phyloP scores from a whole-genome alignment of 1,140 invertebrate species.

The Alviniconcha marisindica region DNA sequence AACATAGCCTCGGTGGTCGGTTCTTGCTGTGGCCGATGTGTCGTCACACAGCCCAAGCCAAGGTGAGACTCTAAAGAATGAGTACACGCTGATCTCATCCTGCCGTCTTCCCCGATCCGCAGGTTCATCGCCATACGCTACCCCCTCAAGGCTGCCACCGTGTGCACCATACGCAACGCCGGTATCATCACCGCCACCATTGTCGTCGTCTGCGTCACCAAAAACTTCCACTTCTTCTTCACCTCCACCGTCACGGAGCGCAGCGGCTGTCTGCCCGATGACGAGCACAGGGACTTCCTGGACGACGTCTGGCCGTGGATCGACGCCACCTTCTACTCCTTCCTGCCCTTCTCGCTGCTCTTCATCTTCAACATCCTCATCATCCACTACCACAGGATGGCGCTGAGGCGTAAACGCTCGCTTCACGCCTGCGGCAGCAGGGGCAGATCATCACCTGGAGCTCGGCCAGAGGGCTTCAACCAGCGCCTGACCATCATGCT shows the following conservation, averaged over 20 bases:
- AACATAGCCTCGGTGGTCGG: too few species aligned
- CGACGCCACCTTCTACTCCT: slow-evolving; percentile 68
- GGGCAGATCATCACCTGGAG: background rate
- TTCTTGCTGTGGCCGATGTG: too few species aligned
- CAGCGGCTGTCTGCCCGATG: slow-evolving; percentile 40
- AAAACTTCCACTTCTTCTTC: slow-evolving; percentile 60
- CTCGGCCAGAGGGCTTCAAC: slow-evolving; percentile 41
- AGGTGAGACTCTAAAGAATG: too few species aligned
- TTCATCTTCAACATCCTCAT: slow-evolving; percentile 68
- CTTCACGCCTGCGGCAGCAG: slow-evolving; percentile 34
- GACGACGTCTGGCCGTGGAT: slow-evolving; percentile 62
- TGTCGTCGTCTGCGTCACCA: slow-evolving; percentile 41
- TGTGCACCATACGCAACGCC: slow-evolving; percentile 48
- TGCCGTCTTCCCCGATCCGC: background rate
- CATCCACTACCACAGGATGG: slow-evolving; percentile 56
- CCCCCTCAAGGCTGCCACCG: slow-evolving; percentile 56
- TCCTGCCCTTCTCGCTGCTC: slow-evolving; percentile 62
- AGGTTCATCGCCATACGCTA: slow-evolving; percentile 64
- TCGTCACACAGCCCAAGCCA: too few species aligned
- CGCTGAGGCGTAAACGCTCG: slow-evolving; percentile 39
- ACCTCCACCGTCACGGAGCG: slow-evolving; percentile 44
- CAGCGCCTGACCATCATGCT: slow-evolving; percentile 60
- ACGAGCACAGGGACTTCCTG: slow-evolving; percentile 50
- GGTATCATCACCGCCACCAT: slow-evolving; percentile 47
- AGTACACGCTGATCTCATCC: too few species aligned